Conservation (phyloP, 2,113 vertebrate genomes). For the Pitta sordida region DNA sequence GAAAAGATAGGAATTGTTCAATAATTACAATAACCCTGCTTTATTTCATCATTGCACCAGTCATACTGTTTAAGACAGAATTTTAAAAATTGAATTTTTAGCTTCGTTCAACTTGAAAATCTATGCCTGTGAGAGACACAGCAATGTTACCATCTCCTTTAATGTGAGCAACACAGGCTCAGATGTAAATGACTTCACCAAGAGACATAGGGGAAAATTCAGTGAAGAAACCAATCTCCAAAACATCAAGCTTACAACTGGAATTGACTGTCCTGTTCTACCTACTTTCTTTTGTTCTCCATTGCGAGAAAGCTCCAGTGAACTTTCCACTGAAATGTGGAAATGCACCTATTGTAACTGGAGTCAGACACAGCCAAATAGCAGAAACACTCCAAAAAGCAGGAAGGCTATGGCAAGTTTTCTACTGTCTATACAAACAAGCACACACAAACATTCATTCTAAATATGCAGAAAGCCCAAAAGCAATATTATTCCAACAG, state of each 20-base stretch:
- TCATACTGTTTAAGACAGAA: background rate
- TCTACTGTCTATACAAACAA: accelerated
- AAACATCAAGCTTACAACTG: background rate
- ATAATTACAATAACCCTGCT: background rate
- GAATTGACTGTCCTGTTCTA: background rate
- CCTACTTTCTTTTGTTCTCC: background rate
- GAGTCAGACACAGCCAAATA: background rate
- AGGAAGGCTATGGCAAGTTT: background rate
- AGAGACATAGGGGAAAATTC: background rate
- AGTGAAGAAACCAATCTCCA: background rate
- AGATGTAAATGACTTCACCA: background rate
- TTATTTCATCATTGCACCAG: background rate
- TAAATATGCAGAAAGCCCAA: background rate
- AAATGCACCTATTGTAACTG: background rate
- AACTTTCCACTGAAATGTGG: background rate
- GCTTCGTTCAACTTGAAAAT: background rate
- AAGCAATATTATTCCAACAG: background rate
- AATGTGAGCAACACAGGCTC: background rate
- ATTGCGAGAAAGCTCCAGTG: background rate
- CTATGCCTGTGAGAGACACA: background rate
- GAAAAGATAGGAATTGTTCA: background rate
- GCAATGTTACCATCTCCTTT: background rate
- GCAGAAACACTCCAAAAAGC: background rate
- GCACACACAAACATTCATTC: background rate
- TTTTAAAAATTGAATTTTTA: background rate